Evolutionary conservation across 2,888 invertebrate genomes (phyloP).

Genomic region (Mythimna impura): DNA sequence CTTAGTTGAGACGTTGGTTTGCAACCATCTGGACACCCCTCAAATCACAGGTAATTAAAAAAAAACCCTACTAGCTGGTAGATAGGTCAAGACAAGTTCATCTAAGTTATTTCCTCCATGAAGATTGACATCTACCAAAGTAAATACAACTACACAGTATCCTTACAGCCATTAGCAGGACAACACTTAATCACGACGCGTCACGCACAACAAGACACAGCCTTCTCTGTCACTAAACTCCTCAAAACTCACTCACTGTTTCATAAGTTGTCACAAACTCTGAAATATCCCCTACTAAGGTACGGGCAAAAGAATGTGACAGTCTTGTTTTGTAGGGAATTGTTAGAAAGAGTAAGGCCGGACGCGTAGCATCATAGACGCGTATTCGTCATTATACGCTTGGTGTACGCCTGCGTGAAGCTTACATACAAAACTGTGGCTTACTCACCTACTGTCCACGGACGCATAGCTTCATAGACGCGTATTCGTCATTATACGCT

Average conservation of each 20-base stretch:
- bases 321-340: not conserved
- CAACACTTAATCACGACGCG: slow-evolving; percentile 62
- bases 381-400: too few species aligned
- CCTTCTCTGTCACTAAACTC: slow-evolving; percentile 65
- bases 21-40: too few species aligned
- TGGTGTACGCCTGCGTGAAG: too few species aligned
- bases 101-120: not conserved
- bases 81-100: not conserved
- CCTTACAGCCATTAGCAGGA: slow-evolving; percentile 31
- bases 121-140: not conserved
- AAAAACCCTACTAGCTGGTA: too few species aligned
- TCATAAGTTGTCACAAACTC: slow-evolving; percentile 65
- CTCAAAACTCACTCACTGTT: slow-evolving; percentile 73
- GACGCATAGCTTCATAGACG: too few species aligned
- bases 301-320: not conserved
- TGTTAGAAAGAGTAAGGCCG: too few species aligned
- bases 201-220: slow-evolving; percentile 59
- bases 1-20: too few species aligned
- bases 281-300: slow-evolving; percentile 53
- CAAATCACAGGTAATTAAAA: too few species aligned
- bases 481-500: too few species aligned
- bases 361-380: too few species aligned
- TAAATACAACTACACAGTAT: slow-evolving; percentile 5
- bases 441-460: too few species aligned
- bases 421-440: too few species aligned